phyloP scores from a whole-genome alignment of 2,113 vertebrate species.

The Paramormyrops kingsleyae region DNA sequence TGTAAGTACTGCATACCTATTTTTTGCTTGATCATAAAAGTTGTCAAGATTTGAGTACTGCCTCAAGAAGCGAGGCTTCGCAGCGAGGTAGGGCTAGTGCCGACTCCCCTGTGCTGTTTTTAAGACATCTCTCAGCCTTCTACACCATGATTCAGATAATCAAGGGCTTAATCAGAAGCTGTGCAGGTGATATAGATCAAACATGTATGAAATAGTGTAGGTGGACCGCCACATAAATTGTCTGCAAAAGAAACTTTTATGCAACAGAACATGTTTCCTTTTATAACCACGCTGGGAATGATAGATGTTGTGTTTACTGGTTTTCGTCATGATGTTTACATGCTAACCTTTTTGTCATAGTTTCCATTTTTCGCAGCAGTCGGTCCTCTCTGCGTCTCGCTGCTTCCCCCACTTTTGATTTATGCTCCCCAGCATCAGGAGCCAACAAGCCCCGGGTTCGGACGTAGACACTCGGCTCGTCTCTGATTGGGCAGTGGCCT shows the following conservation, averaged over 20 bases:
- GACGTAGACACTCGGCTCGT: neutral
- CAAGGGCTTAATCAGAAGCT: neutral
- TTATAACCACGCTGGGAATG: neutral
- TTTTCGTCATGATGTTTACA: slow-evolving; percentile 1
- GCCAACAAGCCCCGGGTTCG: neutral
- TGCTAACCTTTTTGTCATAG: neutral
- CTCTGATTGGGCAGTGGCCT: neutral
- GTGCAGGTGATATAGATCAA: neutral
- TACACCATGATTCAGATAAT: neutral
- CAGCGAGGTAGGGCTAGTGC: neutral
- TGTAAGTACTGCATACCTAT: neutral
- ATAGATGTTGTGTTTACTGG: slow-evolving; percentile 9
- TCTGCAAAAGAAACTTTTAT: neutral
- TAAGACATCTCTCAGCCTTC: neutral
- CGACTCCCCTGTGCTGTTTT: neutral
- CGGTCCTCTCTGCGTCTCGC: neutral
- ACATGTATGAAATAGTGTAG: neutral
- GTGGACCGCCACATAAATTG: neutral
- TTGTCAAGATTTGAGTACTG: neutral
- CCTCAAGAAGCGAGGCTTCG: neutral
- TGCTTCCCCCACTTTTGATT: neutral
- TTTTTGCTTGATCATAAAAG: neutral
- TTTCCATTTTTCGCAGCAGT: neutral
- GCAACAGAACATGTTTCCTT: slow-evolving; percentile 9
- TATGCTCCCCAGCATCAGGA: neutral